phyloP scores from a whole-genome alignment of 2,113 vertebrate genomes.

The Brachypteracias leptosomus region DNA sequence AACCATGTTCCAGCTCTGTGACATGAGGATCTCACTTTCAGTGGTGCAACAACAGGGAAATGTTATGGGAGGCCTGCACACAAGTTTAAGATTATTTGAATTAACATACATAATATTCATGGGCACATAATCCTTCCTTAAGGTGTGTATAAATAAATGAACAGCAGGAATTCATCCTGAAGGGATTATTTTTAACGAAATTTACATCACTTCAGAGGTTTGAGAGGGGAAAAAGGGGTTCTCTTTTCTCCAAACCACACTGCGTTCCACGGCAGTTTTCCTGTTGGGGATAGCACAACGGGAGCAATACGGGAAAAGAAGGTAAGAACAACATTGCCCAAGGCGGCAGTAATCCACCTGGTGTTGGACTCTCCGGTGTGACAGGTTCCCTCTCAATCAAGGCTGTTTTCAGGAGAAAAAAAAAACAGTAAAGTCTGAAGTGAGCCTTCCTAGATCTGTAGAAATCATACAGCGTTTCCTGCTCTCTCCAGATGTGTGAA shows the following conservation, averaged over 20 bases:
- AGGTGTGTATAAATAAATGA: not conserved
- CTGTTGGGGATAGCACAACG: fast-evolving
- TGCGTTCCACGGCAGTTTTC: not conserved
- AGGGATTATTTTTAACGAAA: not conserved
- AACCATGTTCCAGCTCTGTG: not conserved
- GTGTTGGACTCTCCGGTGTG: not conserved
- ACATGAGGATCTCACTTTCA: not conserved
- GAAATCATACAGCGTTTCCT: fast-evolving
- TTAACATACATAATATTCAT: not conserved
- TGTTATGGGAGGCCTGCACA: not conserved
- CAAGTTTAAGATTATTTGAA: not conserved
- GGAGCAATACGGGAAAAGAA: not conserved
- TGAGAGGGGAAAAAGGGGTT: not conserved
- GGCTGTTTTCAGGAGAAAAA: not conserved
- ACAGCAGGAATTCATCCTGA: not conserved
- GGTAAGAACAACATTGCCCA: not conserved
- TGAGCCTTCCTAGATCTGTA: not conserved
- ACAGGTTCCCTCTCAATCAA: not conserved
- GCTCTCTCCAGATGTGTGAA: not conserved
- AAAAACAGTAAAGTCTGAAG: not conserved
- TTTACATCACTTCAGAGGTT: not conserved
- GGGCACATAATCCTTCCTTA: not conserved
- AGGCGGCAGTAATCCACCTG: not conserved
- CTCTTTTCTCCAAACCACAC: not conserved
- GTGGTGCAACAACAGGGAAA: not conserved